These are phyloP conservation scores for Hirundichthys speculiger DNA, from an alignment of 2,113 vertebrate species.

Conservation along the genomic window DNA sequence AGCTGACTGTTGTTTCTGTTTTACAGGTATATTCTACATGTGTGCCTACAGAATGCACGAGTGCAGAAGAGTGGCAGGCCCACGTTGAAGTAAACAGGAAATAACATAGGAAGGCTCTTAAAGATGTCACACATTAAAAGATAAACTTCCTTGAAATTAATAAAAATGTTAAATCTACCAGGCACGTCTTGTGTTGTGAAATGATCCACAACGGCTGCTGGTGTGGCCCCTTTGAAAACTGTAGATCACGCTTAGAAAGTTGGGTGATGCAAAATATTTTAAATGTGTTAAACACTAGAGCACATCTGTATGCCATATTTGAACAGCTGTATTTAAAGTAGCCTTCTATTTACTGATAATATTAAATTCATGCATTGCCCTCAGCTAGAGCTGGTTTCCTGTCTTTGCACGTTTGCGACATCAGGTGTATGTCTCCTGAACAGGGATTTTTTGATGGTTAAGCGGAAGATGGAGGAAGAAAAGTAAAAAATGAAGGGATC, in stretches of 20 bases:
- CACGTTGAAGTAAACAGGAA: constrained; percentile 74
- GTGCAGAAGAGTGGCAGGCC: constrained; percentile 83
- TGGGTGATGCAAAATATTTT: background rate
- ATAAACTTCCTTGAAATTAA: constrained; percentile 44
- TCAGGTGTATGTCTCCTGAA: constrained; percentile 19
- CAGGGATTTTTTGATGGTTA: constrained; percentile 36
- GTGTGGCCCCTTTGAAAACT: background rate
- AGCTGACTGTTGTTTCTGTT: constrained; percentile 23
- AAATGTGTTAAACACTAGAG: background rate
- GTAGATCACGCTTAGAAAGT: background rate
- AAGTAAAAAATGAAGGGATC: constrained; percentile 82
- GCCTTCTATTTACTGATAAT: background rate
- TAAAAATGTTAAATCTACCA: constrained; percentile 50
- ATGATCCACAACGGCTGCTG: too few species aligned
- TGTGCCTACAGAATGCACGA: constrained; percentile 91
- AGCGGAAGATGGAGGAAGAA: constrained; percentile 66
- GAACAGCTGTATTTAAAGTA: too few species aligned
- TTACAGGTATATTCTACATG: constrained; percentile 91
- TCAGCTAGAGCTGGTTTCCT: background rate
- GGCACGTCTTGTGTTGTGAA: too few species aligned
- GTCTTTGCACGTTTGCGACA: rapidly evolving
- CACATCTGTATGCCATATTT: too few species aligned
- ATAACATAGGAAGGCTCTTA: too few species aligned
- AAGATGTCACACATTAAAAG: constrained; percentile 7
- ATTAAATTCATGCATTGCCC: background rate